phyloP scores from a whole-genome alignment of 2,113 vertebrate species.

The Crotalus helleri region DNA sequence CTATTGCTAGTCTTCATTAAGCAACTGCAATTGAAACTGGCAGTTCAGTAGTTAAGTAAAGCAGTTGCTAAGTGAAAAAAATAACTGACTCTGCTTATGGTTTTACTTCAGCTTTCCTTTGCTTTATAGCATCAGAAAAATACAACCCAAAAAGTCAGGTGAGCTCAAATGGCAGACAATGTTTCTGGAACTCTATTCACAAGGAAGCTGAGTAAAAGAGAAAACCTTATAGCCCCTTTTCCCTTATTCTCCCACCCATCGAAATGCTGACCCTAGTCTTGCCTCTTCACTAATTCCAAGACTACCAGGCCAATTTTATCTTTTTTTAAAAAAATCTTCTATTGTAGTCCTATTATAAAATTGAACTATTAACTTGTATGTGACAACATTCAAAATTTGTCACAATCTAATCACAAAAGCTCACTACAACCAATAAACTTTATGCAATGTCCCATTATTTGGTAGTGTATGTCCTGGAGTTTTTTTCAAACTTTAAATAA shows the following conservation, averaged over 20 bases:
- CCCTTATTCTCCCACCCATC: not conserved
- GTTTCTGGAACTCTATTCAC: not conserved
- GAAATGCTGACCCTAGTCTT: not conserved
- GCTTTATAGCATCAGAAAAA: not conserved
- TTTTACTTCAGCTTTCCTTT: not conserved
- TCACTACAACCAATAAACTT: not conserved
- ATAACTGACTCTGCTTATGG: not conserved
- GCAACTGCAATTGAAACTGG: not conserved
- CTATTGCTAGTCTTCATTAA: not conserved
- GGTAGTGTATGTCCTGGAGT: not conserved
- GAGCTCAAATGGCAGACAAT: not conserved
- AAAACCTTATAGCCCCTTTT: not conserved
- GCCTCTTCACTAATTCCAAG: not conserved
- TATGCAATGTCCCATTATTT: not conserved
- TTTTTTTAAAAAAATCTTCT: not conserved
- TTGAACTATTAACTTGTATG: not conserved
- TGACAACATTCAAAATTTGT: not conserved
- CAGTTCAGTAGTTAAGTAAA: not conserved
- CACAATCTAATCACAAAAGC: not conserved
- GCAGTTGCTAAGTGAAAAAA: not conserved
- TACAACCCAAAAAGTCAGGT: not conserved
- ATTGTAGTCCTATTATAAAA: not conserved
- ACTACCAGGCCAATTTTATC: not conserved
- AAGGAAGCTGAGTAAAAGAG: not conserved
- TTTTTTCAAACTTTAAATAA: not conserved